Evolutionary conservation across 2,113 vertebrate species (phyloP).

Genomic region (Passer montanus): DNA sequence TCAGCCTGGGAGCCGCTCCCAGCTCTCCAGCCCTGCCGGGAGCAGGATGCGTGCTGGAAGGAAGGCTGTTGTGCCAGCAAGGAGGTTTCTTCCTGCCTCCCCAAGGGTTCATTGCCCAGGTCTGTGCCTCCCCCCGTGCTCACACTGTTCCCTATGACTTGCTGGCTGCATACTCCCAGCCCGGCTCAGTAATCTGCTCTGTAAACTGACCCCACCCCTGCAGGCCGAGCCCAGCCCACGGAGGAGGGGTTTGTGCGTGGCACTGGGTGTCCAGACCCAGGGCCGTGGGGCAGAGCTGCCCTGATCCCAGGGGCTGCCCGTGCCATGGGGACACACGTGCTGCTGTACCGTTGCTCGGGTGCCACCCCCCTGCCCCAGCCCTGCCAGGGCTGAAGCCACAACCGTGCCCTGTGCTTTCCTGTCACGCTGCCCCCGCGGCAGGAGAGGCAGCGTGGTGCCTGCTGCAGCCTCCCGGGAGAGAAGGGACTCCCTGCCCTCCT

Average conservation of each 20-base stretch:
- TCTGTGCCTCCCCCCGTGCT: neutral
- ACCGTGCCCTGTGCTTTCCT: neutral
- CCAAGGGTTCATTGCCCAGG: accelerated
- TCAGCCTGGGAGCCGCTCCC: neutral
- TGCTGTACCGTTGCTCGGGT: neutral
- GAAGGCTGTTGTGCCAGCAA: neutral
- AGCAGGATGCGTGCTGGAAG: neutral
- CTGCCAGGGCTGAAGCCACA: neutral
- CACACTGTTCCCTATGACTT: neutral
- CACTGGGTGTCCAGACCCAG: accelerated
- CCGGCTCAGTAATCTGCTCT: neutral
- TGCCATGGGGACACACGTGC: accelerated
- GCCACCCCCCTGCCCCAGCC: neutral
- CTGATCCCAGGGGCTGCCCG: accelerated
- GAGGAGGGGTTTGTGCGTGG: conserved; percentile 11
- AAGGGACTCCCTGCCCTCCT: neutral
- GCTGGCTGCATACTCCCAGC: neutral
- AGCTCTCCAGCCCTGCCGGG: neutral
- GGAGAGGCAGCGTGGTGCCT: neutral
- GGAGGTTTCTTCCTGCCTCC: neutral
- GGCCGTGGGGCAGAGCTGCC: neutral
- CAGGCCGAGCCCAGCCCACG: neutral
- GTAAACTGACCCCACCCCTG: neutral
- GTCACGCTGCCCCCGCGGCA: neutral
- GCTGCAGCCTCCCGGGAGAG: accelerated